Evolutionary conservation across 1,140 invertebrate genomes (phyloP), one percentile per base, ranked within the genome.

Genomic region (Mizuhopecten yessoensis): DNA sequence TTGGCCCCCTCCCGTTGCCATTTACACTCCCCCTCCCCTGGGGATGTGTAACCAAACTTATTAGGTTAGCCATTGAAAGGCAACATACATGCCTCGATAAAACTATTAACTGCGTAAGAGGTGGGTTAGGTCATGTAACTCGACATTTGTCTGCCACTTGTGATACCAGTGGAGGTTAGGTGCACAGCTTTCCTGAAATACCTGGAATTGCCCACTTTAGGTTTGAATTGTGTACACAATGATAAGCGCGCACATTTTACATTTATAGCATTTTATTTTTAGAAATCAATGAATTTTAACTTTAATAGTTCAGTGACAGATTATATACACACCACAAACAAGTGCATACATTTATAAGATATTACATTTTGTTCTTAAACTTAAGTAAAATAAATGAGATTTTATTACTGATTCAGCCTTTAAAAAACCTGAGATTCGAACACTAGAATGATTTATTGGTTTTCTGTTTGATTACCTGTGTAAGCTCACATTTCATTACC

Each of bases 261-360:
- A 75, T 75, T 75, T n/a, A 75, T 75, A 75, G 20, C n/a, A 29
- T 29, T 75, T 29, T n/a, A 75, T 75, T 75, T 75, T 75, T 75
- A 75, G 57, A 75, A 75, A 75, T 75, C 23, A 5, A 75, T 75
- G n/a, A n/a, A n/a, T n/a, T 75, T 0, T 29, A 75, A 75, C n/a
- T 75, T 75, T 17, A 75, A 75, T 75, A 75, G 2, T 29, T 75
- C 23, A 17, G 57, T 75, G 57, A 7, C 17, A 75, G 23, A 5
- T 75, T 29, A 3, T 75, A 1, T 75, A 29, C 13, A 57, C 45
- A 57, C 20, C 20, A 9, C 13, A 75, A 75, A 75, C 29, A 75
- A n/a, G 9, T 75, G 57, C 57, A 75, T 75, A 17, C n/a, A 29
- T 75, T 75, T 75, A 45, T 45, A 29, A 75, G 20, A 75, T 57